phyloP scores from a whole-genome alignment of 2,888 invertebrate species.

The Lochmaea crataegi region DNA sequence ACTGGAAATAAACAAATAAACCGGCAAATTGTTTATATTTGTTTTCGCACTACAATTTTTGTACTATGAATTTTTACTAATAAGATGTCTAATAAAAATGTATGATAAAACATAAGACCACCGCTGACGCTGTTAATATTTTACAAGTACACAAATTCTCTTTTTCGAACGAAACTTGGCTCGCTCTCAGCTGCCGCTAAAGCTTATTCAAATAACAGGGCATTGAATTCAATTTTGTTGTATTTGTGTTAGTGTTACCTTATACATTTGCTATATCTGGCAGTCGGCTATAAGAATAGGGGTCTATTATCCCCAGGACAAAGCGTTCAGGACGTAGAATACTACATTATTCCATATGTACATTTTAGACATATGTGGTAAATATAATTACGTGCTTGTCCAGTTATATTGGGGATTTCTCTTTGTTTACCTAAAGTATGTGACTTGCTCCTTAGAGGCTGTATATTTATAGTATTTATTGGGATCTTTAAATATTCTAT shows the following conservation, averaged over 20 bases:
- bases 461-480: too few relatives aligned
- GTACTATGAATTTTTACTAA: neutral
- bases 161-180: constrained; percentile 32
- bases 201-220: constrained; percentile 41
- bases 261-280: constrained; percentile 17
- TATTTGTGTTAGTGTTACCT: constrained; percentile 40
- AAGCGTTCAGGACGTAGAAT: constrained; percentile 19
- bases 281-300: constrained; percentile 45
- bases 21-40: too few relatives aligned
- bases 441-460: neutral
- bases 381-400: constrained; percentile 55
- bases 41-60: neutral
- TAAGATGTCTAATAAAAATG: neutral
- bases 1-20: too few relatives aligned
- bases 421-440: neutral
- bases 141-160: constrained; percentile 3
- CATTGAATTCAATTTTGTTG: constrained; percentile 52
- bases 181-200: constrained; percentile 39
- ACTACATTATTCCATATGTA: constrained; percentile 42
- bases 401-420: constrained; percentile 46
- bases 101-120: neutral
- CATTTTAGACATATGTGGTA: constrained; percentile 59
- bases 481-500: too few relatives aligned
- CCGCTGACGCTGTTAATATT: neutral
- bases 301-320: constrained; percentile 36